Evolutionary conservation across 1,140 invertebrate genomes (phyloP).

Genomic region (Bombus breviceps): DNA sequence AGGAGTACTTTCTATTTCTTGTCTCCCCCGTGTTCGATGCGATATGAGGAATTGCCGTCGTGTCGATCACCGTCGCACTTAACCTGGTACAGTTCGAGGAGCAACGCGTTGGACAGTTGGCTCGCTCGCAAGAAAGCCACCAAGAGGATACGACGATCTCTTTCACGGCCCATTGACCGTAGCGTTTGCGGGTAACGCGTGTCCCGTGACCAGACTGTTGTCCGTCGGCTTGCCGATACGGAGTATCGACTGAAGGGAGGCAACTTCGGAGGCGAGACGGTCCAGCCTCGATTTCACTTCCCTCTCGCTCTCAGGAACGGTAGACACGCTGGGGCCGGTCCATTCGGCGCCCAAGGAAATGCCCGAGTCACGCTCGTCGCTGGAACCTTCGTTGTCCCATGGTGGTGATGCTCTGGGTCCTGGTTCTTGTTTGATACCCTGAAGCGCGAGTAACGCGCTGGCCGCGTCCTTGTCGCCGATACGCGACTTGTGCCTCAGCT

Average conservation of each 20-base stretch:
- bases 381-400: slow-evolving; percentile 92
- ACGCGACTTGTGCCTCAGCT: slow-evolving; percentile 95
- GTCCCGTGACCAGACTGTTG: slow-evolving; percentile 50
- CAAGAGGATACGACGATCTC: neutral
- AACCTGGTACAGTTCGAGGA: neutral
- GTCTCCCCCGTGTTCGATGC: neutral
- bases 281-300: slow-evolving; percentile 94
- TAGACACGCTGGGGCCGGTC: slow-evolving; percentile 77
- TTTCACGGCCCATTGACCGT: slow-evolving; percentile 57
- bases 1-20: neutral
- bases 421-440: slow-evolving; percentile 92
- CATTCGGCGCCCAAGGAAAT: slow-evolving; percentile 91
- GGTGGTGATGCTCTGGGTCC: slow-evolving; percentile 89
- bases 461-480: slow-evolving; percentile 94
- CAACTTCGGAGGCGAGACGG: slow-evolving; percentile 94
- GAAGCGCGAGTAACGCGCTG: slow-evolving; percentile 89
- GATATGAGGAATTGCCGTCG: neutral
- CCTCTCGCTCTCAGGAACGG: slow-evolving; percentile 85
- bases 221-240: slow-evolving; percentile 75
- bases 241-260: slow-evolving; percentile 91
- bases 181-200: slow-evolving; percentile 40
- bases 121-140: neutral
- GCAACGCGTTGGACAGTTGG: neutral
- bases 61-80: neutral
- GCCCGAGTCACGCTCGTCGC: slow-evolving; percentile 93